Evolutionary conservation across 2,113 vertebrate species (phyloP), one percentile per base, ranked within the genome.

Genomic region (Pterocles gutturalis): DNA sequence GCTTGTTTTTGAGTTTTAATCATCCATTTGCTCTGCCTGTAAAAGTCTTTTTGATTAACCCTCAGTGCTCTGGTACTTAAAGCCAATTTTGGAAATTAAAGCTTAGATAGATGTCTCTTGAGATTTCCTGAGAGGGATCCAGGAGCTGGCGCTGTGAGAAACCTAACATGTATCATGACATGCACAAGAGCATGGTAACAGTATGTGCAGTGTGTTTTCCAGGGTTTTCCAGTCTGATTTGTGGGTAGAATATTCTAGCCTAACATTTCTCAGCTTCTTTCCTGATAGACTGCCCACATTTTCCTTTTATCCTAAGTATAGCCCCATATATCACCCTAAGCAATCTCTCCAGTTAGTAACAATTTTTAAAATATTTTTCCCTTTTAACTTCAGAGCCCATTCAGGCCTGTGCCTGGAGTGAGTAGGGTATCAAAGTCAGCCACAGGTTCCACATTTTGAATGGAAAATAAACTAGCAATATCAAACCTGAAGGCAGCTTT

Each of bases 301-400:
- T 83, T 53, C 38, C 53, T 95, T 90, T 89, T 28, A 72, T 65
- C 55, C 61, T 84, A 86, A 73, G 62, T 93, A 77, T 60, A 92
- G 46, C 17, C 41, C 49, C 33, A 19, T 46, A 38, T 49, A 83
- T 79, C 25, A 31, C 36, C 34, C 31, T 31, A 66, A 82, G 46
- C 41, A 85, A 90, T 79, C 24, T 90, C 72, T 33, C 20, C 36
- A 31, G 64, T 51, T 29, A 14, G 57, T 53, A 69, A 53, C 55
- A 77, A 60, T 18, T 55, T 71, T 90, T 90, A 60, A 84, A 49
- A 81, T 31, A 53, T 58, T n/a, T 83, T 43, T 87, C 22, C 10
- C 29, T 94, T 93, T 89, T 57, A 84, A 82, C 29, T 90, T 79
- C 57, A 73, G 33, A 78, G 19, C 67, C 43, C 33, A 43, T 86